These are phyloP conservation scores for Ennomos quercinarius DNA, from an alignment of 2,888 invertebrate species.

Conservation along the genomic window DNA sequence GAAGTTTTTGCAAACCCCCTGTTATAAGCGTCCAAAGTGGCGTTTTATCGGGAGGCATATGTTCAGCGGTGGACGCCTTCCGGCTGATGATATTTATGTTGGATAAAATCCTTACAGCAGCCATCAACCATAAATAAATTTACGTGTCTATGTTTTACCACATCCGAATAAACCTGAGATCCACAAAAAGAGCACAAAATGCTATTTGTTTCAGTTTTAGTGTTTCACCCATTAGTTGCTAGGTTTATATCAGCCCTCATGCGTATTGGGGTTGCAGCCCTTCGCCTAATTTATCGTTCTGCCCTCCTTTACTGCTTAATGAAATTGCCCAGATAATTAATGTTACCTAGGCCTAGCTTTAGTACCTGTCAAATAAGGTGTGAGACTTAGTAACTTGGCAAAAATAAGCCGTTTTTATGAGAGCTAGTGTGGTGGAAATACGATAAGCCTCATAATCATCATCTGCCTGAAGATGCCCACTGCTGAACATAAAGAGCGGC, in stretches of 20 bases:
- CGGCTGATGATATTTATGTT: too few relatives aligned
- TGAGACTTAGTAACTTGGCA: too few relatives aligned
- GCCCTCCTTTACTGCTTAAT: slow-evolving; percentile 26
- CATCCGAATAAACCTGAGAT: slow-evolving; percentile 19
- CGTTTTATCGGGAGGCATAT: neutral
- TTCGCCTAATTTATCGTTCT: slow-evolving; percentile 26
- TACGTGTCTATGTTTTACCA: slow-evolving; percentile 13
- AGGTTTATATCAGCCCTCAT: slow-evolving; percentile 27
- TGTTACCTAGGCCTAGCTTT: slow-evolving; percentile 1
- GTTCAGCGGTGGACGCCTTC: too few relatives aligned
- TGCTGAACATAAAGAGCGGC: too few relatives aligned
- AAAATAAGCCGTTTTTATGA: too few relatives aligned
- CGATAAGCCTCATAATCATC: too few relatives aligned
- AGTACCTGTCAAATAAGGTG: neutral
- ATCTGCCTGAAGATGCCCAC: too few relatives aligned
- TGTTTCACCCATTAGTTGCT: slow-evolving; percentile 46
- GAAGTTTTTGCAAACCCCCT: too few relatives aligned
- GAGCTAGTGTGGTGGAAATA: too few relatives aligned
- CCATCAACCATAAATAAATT: too few relatives aligned
- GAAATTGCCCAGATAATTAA: slow-evolving; percentile 24
- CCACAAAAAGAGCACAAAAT: slow-evolving; percentile 17
- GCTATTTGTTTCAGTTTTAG: slow-evolving; percentile 52
- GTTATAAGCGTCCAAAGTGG: too few relatives aligned
- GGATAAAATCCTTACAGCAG: too few relatives aligned
- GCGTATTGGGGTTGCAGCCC: slow-evolving; percentile 29